Evolutionary conservation across 2,113 vertebrate species (phyloP).

Genomic region (Micronycteris hirsuta): DNA sequence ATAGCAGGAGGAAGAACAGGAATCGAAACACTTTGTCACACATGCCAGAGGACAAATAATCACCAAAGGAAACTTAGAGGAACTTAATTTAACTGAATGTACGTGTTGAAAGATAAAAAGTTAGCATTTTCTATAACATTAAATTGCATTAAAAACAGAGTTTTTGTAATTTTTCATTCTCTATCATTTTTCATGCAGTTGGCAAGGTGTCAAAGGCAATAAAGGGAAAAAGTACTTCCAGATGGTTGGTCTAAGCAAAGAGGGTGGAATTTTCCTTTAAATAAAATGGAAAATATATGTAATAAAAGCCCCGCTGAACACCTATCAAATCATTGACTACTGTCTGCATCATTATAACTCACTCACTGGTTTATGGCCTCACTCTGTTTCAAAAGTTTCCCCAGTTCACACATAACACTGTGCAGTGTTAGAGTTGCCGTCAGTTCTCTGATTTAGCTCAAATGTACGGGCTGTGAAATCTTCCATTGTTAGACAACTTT

Average conservation of each 20-base stretch:
- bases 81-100: neutral
- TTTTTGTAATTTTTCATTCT: neutral
- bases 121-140: neutral
- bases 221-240: slow-evolving; percentile 62
- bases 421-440: neutral
- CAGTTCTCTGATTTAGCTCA: neutral
- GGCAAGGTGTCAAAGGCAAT: slow-evolving; percentile 48
- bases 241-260: slow-evolving; percentile 61
- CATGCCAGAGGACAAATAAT: neutral
- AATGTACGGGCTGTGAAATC: neutral
- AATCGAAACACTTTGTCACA: neutral
- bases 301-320: neutral
- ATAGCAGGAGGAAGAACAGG: neutral
- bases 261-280: slow-evolving; percentile 58
- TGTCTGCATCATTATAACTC: neutral
- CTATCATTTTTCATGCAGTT: neutral
- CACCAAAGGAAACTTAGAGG: neutral
- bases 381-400: neutral
- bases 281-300: slow-evolving; percentile 50
- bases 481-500: neutral
- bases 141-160: slow-evolving; percentile 19
- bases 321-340: slow-evolving; percentile 30
- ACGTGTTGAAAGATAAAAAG: neutral
- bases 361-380: neutral
- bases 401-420: neutral